These are phyloP conservation scores for Bradypodion pumilum DNA, from an alignment of 2,797 vertebrate genomes.

Conservation along the genomic window DNA sequence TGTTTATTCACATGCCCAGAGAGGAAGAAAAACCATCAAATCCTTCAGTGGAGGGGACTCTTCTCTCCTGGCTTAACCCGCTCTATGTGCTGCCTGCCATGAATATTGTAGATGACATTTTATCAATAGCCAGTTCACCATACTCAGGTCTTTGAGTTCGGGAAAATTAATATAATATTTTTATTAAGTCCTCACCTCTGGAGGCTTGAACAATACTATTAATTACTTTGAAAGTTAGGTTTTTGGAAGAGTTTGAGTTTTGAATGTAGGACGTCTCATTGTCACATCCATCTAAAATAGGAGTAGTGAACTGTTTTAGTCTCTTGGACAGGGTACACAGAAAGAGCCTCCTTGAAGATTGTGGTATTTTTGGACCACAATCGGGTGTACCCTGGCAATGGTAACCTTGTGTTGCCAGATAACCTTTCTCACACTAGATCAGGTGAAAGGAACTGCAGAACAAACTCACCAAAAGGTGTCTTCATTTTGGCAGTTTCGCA, in stretches of 20 bases:
- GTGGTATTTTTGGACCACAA: too few relatives aligned
- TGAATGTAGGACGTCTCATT: background rate
- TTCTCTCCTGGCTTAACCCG: background rate
- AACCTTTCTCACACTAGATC: too few relatives aligned
- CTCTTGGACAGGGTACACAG: too few relatives aligned
- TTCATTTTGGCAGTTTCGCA: too few relatives aligned
- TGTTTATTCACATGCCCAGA: conserved; percentile 61
- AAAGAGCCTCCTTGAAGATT: too few relatives aligned
- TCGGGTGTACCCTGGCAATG: too few relatives aligned
- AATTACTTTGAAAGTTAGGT: background rate
- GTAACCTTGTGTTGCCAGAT: too few relatives aligned
- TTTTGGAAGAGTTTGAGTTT: background rate
- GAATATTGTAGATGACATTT: background rate
- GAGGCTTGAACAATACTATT: background rate
- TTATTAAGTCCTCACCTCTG: background rate
- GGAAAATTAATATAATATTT: background rate
- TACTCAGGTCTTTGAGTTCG: background rate
- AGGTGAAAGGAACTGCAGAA: too few relatives aligned
- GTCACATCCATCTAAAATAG: background rate
- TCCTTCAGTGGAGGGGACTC: background rate
- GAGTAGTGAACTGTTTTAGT: background rate
- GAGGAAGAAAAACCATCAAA: conserved; percentile 44
- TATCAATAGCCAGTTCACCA: background rate
- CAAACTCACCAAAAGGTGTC: too few relatives aligned
- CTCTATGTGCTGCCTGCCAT: background rate